Evolutionary conservation across 2,888 invertebrate genomes (phyloP).

Genomic region (Oligia strigilis): DNA sequence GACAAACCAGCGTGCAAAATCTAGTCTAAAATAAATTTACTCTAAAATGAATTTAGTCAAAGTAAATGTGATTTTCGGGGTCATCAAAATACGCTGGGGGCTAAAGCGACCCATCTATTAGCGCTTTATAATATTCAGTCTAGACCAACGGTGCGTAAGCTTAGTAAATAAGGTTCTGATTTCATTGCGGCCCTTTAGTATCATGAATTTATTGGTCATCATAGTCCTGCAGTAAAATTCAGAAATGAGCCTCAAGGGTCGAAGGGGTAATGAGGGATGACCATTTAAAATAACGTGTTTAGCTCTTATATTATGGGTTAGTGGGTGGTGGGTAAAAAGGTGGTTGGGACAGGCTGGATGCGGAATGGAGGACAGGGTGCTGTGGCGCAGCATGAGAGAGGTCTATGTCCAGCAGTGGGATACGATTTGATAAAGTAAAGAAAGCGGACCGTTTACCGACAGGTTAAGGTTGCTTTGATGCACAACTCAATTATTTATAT

Average conservation of each 20-base stretch:
- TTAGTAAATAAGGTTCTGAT: constrained; percentile 36
- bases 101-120: constrained; percentile 59
- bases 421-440: neutral
- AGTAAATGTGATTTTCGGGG: constrained; percentile 70
- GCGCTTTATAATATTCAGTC: constrained; percentile 42
- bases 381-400: too few relatives aligned
- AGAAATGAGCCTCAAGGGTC: constrained; percentile 7
- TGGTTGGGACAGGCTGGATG: too few relatives aligned
- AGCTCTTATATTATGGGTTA: too few relatives aligned
- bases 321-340: too few relatives aligned
- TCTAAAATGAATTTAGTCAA: constrained; percentile 68
- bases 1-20: constrained; percentile 20
- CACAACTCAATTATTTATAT: too few relatives aligned
- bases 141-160: constrained; percentile 34
- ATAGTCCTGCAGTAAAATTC: neutral
- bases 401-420: too few relatives aligned
- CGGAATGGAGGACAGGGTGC: too few relatives aligned
- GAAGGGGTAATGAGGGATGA: neutral
- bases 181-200: neutral
- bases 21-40: constrained; percentile 56
- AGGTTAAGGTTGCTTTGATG: too few relatives aligned
- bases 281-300: neutral
- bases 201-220: constrained; percentile 28
- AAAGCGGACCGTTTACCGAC: too few relatives aligned
- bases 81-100: constrained; percentile 72